These are phyloP conservation scores for Psammodynastes pulverulentus DNA, from an alignment of 2,113 vertebrate species.

Conservation along the genomic window DNA sequence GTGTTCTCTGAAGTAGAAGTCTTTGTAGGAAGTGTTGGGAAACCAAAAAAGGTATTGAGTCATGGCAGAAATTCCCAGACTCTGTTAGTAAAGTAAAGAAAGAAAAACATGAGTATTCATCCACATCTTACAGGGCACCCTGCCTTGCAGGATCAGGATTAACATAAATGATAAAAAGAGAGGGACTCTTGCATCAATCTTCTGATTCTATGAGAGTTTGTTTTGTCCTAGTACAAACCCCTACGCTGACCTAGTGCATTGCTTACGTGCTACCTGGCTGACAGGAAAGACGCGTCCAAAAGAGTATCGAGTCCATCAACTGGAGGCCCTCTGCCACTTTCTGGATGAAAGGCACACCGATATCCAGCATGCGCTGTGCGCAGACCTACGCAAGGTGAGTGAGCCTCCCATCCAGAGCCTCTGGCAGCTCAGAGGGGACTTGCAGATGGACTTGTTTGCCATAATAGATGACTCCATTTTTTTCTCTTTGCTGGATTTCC, in stretches of 20 bases:
- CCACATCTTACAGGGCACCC: neutral
- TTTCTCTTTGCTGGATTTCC: neutral
- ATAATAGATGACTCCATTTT: neutral
- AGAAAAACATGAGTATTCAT: neutral
- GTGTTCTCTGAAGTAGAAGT: neutral
- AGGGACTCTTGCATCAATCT: too few relatives aligned
- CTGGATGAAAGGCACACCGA: conserved; percentile 70
- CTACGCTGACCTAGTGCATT: conserved; percentile 4
- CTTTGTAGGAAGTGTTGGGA: too few relatives aligned
- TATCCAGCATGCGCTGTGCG: conserved; percentile 67
- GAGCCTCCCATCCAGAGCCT: neutral
- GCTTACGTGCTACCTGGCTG: conserved; percentile 40
- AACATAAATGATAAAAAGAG: neutral
- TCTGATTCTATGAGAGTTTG: neutral
- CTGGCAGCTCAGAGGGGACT: neutral
- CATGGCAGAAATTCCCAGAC: neutral
- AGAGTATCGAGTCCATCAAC: conserved; percentile 71
- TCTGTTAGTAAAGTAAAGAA: neutral
- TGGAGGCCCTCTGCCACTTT: conserved; percentile 67
- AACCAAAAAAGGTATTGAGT: neutral
- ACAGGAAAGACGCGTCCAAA: conserved; percentile 58
- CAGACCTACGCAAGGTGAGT: conserved; percentile 78
- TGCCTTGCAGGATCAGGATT: neutral
- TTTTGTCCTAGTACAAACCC: conserved; percentile 34
- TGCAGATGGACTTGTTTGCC: neutral